These are phyloP conservation scores for Nymphalis io DNA, from an alignment of 1,140 invertebrate species.

Conservation along the genomic window DNA sequence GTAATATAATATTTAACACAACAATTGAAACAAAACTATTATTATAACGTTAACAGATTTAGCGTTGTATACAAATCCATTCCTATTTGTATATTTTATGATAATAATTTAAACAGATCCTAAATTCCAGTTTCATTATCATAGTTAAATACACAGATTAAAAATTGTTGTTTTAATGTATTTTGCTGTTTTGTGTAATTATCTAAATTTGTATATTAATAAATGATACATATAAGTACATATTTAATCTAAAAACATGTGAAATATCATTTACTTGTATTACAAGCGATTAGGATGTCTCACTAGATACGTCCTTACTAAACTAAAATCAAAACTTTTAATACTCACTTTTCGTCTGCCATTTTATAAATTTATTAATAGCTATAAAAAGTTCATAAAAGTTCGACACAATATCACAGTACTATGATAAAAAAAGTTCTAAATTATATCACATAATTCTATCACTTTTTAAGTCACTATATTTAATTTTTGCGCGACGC, in stretches of 20 bases:
- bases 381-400: constrained; percentile 33
- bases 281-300: background rate
- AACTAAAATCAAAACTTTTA: too few species aligned
- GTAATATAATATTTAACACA: too few species aligned
- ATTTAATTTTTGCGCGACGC: constrained; percentile 20
- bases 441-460: constrained; percentile 52
- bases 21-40: background rate
- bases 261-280: background rate
- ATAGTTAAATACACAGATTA: constrained; percentile 6
- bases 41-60: background rate
- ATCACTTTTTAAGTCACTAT: constrained; percentile 25
- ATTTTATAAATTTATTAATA: constrained; percentile 39
- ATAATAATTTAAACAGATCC: constrained; percentile 18
- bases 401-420: constrained; percentile 59
- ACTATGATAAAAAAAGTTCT: constrained; percentile 27
- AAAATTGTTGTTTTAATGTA: background rate
- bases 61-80: background rate
- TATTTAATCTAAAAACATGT: too few species aligned
- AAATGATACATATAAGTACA: too few species aligned
- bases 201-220: too few species aligned
- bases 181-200: too few species aligned
- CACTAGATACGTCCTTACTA: too few species aligned
- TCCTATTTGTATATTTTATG: background rate
- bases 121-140: constrained; percentile 19
- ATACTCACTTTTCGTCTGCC: constrained; percentile 63